A percentile compares a stretch with the other conserved stretches of the same genome.
Evolutionary conservation across 2,113 vertebrate species (phyloP).

Genomic region (Noctilio leporinus): DNA sequence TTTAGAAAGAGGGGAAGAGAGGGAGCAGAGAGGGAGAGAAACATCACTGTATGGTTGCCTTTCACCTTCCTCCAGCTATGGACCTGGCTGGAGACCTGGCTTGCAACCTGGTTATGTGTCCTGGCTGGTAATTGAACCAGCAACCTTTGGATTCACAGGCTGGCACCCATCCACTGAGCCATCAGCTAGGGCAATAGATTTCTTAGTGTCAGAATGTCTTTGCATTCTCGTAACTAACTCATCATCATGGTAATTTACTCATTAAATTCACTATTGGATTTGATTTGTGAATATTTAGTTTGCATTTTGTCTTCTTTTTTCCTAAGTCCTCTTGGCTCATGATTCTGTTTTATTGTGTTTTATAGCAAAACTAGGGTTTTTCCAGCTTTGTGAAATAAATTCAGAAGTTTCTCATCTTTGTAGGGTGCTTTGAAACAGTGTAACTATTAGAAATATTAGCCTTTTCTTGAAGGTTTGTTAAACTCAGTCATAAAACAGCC

Average conservation of each 20-base stretch:
- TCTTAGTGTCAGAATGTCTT: not conserved
- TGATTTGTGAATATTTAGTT: conserved; percentile 3
- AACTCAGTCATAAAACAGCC: not conserved
- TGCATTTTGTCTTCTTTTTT: not conserved
- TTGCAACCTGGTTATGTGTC: no score
- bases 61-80: no score
- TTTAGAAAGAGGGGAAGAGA: no score
- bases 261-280: not conserved
- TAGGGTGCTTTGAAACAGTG: not conserved
- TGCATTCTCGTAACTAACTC: not conserved
- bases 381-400: not conserved
- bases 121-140: no score
- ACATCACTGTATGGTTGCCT: no score
- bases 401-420: not conserved
- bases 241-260: not conserved
- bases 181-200: no score
- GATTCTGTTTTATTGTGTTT: not conserved
- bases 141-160: no score
- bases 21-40: no score
- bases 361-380: not conserved
- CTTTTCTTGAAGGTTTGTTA: not conserved
- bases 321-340: not conserved
- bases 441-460: not conserved
- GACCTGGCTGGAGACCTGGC: no score
- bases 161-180: no score